Conservation (phyloP, 2,797 vertebrate genomes). For the Pseudomugil tenellus region DNA sequence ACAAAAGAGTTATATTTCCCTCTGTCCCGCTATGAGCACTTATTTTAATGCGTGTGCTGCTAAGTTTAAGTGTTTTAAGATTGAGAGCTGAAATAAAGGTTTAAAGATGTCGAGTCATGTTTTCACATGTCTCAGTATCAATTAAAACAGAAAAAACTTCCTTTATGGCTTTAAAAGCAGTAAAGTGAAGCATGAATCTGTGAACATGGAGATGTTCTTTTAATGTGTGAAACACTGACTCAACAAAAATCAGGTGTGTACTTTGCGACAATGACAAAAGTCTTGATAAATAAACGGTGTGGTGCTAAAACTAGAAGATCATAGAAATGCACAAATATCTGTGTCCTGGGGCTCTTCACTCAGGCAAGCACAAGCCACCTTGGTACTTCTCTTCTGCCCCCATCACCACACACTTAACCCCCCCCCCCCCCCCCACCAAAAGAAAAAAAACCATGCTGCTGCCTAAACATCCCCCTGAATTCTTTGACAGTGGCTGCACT, state of each 20-base stretch:
- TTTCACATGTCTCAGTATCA: neutral
- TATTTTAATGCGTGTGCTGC: neutral
- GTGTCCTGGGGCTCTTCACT: slow-evolving; percentile 38
- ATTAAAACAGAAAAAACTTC: neutral
- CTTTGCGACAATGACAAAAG: slow-evolving; percentile 20
- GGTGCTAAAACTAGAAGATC: slow-evolving; percentile 52
- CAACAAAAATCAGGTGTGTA: slow-evolving; percentile 14
- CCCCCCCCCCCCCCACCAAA: slow-evolving; percentile 34
- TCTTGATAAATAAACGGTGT: slow-evolving; percentile 23
- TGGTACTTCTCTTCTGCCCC: slow-evolving; percentile 24
- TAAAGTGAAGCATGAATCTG: neutral
- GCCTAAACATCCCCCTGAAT: slow-evolving; percentile 80
- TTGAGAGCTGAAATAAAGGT: no score
- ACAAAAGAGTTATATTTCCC: neutral
- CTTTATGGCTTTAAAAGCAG: neutral
- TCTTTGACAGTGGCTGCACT: slow-evolving; percentile 82
- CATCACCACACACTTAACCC: slow-evolving; percentile 26
- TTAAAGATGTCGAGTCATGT: no score
- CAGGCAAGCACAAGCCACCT: slow-evolving; percentile 37
- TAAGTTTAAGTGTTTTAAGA: neutral
- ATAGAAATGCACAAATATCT: slow-evolving; percentile 37
- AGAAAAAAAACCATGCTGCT: slow-evolving; percentile 61
- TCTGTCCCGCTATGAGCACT: neutral
- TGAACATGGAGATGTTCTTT: neutral
- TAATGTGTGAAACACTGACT: slow-evolving; percentile 26